phyloP scores from a whole-genome alignment of 2,888 invertebrate species.

The Dicyrtoma fusca region DNA sequence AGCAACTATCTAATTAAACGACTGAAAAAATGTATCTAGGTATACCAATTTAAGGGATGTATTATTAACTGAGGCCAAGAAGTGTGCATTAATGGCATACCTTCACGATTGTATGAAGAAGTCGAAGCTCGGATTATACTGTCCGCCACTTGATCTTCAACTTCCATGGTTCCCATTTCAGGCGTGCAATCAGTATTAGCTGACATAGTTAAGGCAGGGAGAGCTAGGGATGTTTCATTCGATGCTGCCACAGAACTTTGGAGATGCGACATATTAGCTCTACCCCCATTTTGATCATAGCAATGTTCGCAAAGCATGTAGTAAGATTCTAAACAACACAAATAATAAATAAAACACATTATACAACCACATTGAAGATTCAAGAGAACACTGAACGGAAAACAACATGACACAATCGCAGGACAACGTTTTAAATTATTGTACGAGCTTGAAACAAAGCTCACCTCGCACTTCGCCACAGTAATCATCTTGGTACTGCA shows the following conservation, averaged over 20 bases:
- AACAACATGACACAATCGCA: too few relatives aligned
- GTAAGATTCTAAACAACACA: slow-evolving; percentile 59
- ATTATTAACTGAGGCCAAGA: background rate
- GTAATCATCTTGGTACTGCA: slow-evolving; percentile 61
- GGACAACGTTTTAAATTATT: too few relatives aligned
- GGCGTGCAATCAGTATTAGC: slow-evolving; percentile 18
- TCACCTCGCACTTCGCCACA: slow-evolving; percentile 63
- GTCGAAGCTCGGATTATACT: slow-evolving; percentile 40
- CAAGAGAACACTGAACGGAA: too few relatives aligned
- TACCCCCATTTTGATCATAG: slow-evolving; percentile 61
- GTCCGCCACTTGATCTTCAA: slow-evolving; percentile 42
- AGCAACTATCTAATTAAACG: too few relatives aligned
- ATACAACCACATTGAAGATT: slow-evolving; percentile 16
- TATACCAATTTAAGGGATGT: background rate
- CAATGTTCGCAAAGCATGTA: slow-evolving; percentile 65
- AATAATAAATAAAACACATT: too few relatives aligned
- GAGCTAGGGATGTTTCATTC: slow-evolving; percentile 48
- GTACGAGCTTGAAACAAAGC: background rate
- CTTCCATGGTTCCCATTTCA: slow-evolving; percentile 34
- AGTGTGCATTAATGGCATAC: too few relatives aligned
- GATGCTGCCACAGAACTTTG: slow-evolving; percentile 25
- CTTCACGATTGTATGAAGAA: slow-evolving; percentile 11
- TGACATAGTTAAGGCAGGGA: slow-evolving; percentile 52
- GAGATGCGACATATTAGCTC: slow-evolving; percentile 35
- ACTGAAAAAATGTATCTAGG: too few relatives aligned